These are phyloP conservation scores for Psephotus haematonotus DNA, from an alignment of 2,113 vertebrate species.

Conservation along the genomic window DNA sequence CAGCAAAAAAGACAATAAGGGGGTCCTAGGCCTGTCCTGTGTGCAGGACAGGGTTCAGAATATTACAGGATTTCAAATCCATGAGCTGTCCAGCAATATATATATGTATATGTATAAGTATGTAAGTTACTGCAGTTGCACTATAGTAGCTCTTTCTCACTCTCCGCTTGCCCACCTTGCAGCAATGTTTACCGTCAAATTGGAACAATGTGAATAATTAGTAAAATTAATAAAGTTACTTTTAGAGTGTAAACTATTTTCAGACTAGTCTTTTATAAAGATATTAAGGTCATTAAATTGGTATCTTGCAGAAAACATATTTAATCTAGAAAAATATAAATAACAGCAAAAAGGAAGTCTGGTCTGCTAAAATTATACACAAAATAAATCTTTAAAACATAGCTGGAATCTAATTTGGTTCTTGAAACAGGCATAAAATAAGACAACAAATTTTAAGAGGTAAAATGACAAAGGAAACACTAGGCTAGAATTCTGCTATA, in stretches of 20 bases:
- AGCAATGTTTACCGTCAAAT: not conserved
- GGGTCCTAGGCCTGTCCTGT: not conserved
- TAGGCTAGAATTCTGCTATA: not conserved
- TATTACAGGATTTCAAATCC: not conserved
- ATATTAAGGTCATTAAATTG: not conserved
- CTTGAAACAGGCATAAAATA: not conserved
- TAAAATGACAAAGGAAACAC: not conserved
- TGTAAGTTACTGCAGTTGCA: not conserved
- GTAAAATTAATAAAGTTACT: not conserved
- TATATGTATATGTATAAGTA: no score
- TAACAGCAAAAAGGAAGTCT: not conserved
- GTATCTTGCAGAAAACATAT: not conserved
- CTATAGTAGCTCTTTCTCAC: not conserved
- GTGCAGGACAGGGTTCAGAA: not conserved
- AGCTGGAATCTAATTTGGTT: not conserved
- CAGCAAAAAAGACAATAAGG: not conserved
- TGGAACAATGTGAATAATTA: not conserved
- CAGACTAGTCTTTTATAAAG: not conserved
- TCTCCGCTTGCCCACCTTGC: no score
- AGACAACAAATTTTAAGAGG: not conserved
- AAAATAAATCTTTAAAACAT: not conserved
- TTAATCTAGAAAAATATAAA: not conserved
- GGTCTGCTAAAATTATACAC: not conserved
- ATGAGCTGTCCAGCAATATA: not conserved
- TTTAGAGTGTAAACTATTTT: not conserved